Evolutionary conservation across 1,140 invertebrate species (phyloP).

Genomic region (Zaprionus gabonicus): DNA sequence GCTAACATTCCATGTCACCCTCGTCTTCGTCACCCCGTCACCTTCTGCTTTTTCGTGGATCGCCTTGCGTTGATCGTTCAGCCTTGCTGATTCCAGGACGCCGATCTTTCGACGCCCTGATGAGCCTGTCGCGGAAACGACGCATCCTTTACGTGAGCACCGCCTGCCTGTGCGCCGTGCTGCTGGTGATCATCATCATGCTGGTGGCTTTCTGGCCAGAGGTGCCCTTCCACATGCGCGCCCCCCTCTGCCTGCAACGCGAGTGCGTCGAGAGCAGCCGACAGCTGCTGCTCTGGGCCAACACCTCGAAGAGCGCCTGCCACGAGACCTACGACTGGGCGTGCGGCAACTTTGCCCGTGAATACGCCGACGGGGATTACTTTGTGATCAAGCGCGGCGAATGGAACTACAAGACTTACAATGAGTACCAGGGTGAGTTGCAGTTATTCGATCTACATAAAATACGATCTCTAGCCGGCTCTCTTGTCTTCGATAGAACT

Average conservation of each 20-base stretch:
- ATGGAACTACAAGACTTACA: conserved; percentile 83
- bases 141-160: conserved; percentile 77
- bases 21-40: conserved; percentile 24
- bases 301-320: conserved; percentile 75
- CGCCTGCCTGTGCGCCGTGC: conserved; percentile 75
- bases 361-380: conserved; percentile 73
- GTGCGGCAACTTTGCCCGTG: conserved; percentile 77
- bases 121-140: conserved; percentile 75
- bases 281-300: conserved; percentile 79
- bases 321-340: conserved; percentile 82
- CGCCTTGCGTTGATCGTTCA: conserved; percentile 31
- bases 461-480: not conserved
- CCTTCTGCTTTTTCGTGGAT: not conserved
- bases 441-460: not conserved
- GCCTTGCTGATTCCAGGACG: conserved; percentile 82
- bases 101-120: conserved; percentile 75
- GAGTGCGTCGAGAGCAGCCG: conserved; percentile 80
- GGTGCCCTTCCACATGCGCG: conserved; percentile 79
- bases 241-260: conserved; percentile 75
- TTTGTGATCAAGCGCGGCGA: conserved; percentile 82
- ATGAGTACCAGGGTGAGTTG: conserved; percentile 81
- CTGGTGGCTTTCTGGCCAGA: conserved; percentile 82
- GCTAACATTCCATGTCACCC: conserved; percentile 22
- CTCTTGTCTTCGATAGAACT: conserved; percentile 54
- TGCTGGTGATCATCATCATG: conserved; percentile 77